Percentiles rank a stretch among this genome's conserved stretches.
phyloP scores from a whole-genome alignment of 2,113 vertebrate species.

The Pangasianodon gigas region DNA sequence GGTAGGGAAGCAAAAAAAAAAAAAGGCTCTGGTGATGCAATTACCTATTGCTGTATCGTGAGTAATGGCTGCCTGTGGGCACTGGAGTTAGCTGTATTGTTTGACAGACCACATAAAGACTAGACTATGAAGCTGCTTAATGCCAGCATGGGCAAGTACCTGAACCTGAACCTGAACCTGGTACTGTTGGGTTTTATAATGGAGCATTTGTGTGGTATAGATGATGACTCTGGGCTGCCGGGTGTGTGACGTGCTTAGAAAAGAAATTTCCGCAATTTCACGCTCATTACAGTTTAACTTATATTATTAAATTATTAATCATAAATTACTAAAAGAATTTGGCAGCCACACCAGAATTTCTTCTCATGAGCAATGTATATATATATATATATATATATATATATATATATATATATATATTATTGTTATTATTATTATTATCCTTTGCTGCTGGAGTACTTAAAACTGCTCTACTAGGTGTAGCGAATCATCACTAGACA shows the following conservation, averaged over 20 bases:
- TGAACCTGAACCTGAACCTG: constrained; percentile 53
- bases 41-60: constrained; percentile 47
- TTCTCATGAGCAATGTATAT: neutral
- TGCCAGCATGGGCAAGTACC: constrained; percentile 29
- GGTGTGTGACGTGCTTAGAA: constrained; percentile 61
- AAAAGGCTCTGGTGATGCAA: constrained; percentile 59
- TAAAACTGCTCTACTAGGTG: neutral
- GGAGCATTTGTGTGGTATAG: constrained; percentile 64
- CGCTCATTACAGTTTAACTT: neutral
- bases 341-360: neutral
- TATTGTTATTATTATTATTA: neutral
- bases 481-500: neutral
- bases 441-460: neutral
- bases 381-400: neutral
- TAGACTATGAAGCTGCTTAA: constrained; percentile 34
- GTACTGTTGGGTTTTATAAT: constrained; percentile 58
- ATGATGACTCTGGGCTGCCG: constrained; percentile 65
- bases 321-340: neutral
- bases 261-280: neutral
- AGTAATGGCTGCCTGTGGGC: constrained; percentile 41
- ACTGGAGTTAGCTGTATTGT: constrained; percentile 36
- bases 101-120: constrained; percentile 51
- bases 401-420: neutral
- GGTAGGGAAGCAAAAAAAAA: constrained; percentile 46
- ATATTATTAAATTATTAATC: neutral